Evolutionary conservation across 2,113 vertebrate species (phyloP), one percentile per base, ranked within the genome.

Genomic region (Camelus bactrianus): DNA sequence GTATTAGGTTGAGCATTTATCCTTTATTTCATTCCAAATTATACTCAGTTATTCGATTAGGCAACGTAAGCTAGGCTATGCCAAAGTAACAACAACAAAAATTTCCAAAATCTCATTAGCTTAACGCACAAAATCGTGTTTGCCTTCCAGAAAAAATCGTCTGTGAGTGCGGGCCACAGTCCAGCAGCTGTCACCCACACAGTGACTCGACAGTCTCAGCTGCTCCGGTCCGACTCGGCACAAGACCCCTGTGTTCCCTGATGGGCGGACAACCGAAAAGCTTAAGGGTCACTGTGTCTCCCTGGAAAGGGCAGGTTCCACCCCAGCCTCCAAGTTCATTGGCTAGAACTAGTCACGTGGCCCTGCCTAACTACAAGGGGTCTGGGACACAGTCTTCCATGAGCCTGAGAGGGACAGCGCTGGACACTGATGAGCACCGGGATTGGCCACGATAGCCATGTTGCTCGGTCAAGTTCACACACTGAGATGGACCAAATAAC

Each of bases 391-490:
- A 2, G 9, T 32, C 50, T 32, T n/a, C 42, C 3, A 1, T 1
- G n/a, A 70, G 26, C 38, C 62, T 28, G 42, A 13, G 26, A 22
- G 5, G 30, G 16, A 38, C 3, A 56, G 24, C 24, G 13, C 9
- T 28, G 13, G 46, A 26, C 2, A 24, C 0, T 26, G 62, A 11
- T 20, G 42, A 15, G 8, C 20, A 35, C 5, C 24, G 2, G 26
- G 16, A 3, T 13, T 38, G 79, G 54, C 11, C 4, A 26, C 0
- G 1, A 46, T 1, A 50, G 62, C 8, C 22, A 8, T 1, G 12
- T 13, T 6, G 26, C 15, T 67, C 30, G 2, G 1, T 3, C 12
- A 1, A 9, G 52, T n/a, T 58, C 76, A 70, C 28, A 6, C n/a
- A 24, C 17, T 26, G 22, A 13, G 19, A 50, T 1, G 6, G 15